Evolutionary conservation across 2,113 vertebrate species (phyloP).

Genomic region (Sakesphorus luctuosus): DNA sequence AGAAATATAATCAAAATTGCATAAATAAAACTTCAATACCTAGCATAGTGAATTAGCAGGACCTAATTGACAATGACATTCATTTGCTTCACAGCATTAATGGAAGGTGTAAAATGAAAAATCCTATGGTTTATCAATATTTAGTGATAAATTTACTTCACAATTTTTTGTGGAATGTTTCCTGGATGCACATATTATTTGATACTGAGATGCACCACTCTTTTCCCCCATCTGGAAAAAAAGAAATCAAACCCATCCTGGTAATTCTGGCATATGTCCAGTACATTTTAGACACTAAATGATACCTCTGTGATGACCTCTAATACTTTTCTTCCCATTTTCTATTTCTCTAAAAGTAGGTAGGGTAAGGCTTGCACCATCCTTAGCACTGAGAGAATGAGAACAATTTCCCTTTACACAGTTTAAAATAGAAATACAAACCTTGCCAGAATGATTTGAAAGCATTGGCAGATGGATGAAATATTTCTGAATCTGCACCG

Average conservation of each 20-base stretch:
- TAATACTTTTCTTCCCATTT: neutral
- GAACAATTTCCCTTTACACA: slow-evolving; percentile 49
- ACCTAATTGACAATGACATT: neutral
- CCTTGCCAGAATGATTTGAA: slow-evolving; percentile 61
- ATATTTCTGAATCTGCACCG: slow-evolving; percentile 71
- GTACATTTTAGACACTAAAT: neutral
- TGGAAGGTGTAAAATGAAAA: neutral
- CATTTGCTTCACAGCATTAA: neutral
- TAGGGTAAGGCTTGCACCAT: slow-evolving; percentile 14
- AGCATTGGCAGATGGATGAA: slow-evolving; percentile 70
- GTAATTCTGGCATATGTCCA: neutral
- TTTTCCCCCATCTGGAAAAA: neutral
- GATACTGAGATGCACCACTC: neutral
- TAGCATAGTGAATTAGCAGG: neutral
- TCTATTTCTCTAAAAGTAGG: slow-evolving; percentile 10
- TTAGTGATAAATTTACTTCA: neutral
- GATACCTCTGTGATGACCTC: slow-evolving; percentile 3
- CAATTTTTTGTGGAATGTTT: neutral
- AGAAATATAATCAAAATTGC: neutral
- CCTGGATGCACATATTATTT: neutral
- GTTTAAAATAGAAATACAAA: slow-evolving; percentile 70
- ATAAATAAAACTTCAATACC: neutral
- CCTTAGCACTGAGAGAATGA: slow-evolving; percentile 27
- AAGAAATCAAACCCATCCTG: neutral
- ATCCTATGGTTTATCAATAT: neutral